Base-by-base conservation (phyloP, 2,113 vertebrate genomes). In the Heterotilapia buettikoferi region DNA sequence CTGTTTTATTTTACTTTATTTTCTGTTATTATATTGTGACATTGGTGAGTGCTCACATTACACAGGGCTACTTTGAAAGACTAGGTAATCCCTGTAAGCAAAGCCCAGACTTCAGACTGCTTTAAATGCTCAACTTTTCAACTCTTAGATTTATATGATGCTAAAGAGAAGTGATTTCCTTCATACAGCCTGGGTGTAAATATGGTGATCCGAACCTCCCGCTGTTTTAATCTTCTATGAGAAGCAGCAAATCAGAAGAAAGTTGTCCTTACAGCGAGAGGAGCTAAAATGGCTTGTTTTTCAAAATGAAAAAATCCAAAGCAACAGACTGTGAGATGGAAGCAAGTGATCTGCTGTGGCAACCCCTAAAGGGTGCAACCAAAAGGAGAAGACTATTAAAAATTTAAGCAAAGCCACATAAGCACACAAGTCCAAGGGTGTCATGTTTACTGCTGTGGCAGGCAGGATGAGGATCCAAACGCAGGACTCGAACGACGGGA, bases 141-240 rank as follows among this genome's bases (percentile, higher is more conserved):
- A 73, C 40, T 47, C 24, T 76, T 29, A 12, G 14, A 47, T 29
- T 19, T 43, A 6, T 47, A 47, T 76, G 21, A 47, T 76, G 40
- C n/a, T 29, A 10, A 26, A 73, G 21, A 45, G 6, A 73, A 73
- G 14, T 26, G 38, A 45, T 7, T 73, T 73, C 21, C 4, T 16
- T 73, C 68, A 29, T 76, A 29, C 21, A 9, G 40, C 68, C 43
- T 73, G 21, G 68, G 68, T 45, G 13, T 73, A 73, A 26, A 73
- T 76, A 29, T 73, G 68, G 68, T 0, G 14, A 1, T 76, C 40
- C 24, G 18, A 29, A 76, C 24, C 12, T 47, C 10, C 21, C 0
- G 0, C 68, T 73, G 9, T 45, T 29, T 26, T 47, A 73, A 45
- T 73, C 40, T 47, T 12, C 53, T 54, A n/a, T 6, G 53, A 54